Evolutionary conservation across 1,140 invertebrate species (phyloP), one percentile per base, ranked within the genome.

Genomic region (Colletes latitarsis): DNA sequence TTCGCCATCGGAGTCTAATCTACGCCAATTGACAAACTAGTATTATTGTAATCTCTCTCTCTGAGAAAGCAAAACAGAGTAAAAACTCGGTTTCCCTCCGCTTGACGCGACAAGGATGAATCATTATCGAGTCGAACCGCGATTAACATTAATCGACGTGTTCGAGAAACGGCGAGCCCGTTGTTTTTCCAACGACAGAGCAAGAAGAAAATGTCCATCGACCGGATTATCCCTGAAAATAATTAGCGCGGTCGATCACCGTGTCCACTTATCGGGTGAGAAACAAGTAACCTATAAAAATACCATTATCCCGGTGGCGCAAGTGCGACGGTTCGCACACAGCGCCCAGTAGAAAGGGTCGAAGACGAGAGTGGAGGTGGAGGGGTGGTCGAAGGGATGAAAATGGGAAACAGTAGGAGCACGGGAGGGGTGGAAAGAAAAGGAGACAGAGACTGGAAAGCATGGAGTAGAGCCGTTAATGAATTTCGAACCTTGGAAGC

Each of bases 401-500:
- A 30, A 39, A 19, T 46, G 66, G 74, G 62, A 79, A 43, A 30
- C 68, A 53, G 30, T 15, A 30, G 49, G 39, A n/a, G 6, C 49
- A 43, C 21, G 76, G 63, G 64, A 39, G 21, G 14, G 68, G 17
- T 49, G 19, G 62, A 64, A 53, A 55, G 67, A 30, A 72, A 72
- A 21, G 58, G 62, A 41, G n/a, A 52, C 39, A 58, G 49, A 69
- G 70, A 83, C 70, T 57, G 72, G 43, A 81, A 67, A 74, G 79
- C 49, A 79, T 81, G 70, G 69, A 71, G 73, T 73, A 84, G 71
- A 60, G 77, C 74, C 83, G 87, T 88, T 89, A 89, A 89, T 89
- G 88, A 89, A 89, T 89, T 89, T 89, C 82, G 82, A 87, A 89
- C 72, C 84, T 30, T 87, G 84, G 72, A 86, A 84, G 69, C 82